Percentiles rank a stretch among this genome's conserved stretches.
Evolutionary conservation across 2,888 invertebrate genomes (phyloP).

Genomic region (Drosophila merina): DNA sequence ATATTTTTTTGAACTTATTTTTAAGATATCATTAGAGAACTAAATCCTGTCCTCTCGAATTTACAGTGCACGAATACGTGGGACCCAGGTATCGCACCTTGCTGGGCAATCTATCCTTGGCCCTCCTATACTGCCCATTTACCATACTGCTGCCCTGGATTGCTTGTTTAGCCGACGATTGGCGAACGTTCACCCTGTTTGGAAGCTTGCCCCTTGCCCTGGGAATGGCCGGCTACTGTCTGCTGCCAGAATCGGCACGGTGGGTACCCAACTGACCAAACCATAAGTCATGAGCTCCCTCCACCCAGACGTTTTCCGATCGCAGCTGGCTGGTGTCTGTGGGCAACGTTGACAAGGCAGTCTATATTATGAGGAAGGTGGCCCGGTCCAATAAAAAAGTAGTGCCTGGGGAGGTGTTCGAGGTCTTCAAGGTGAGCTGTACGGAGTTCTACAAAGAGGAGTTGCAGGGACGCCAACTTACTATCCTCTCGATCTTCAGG

Average conservation of each 20-base stretch:
- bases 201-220: slow-evolving; percentile 90
- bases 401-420: slow-evolving; percentile 89
- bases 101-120: slow-evolving; percentile 95
- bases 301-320: not conserved
- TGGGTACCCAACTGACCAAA: slow-evolving; percentile 71
- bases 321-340: slow-evolving; percentile 92
- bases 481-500: slow-evolving; percentile 90
- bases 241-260: slow-evolving; percentile 94
- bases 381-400: slow-evolving; percentile 89
- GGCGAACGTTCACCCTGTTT: slow-evolving; percentile 89
- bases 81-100: slow-evolving; percentile 94
- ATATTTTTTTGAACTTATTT: too few species aligned
- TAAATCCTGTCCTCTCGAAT: too few species aligned
- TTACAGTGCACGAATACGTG: slow-evolving; percentile 92
- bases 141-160: slow-evolving; percentile 93
- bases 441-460: slow-evolving; percentile 89
- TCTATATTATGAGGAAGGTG: slow-evolving; percentile 90
- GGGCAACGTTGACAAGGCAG: slow-evolving; percentile 91
- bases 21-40: too few species aligned
- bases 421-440: slow-evolving; percentile 88
- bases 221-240: slow-evolving; percentile 89
- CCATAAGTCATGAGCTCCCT: slow-evolving; percentile 15
- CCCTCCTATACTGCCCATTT: slow-evolving; percentile 92
- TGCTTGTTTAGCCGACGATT: slow-evolving; percentile 89
- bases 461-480: slow-evolving; percentile 88